Evolutionary conservation across 2,797 vertebrate species (phyloP), one percentile per base, ranked within the genome.

Genomic region (Sebastes diploproa): DNA sequence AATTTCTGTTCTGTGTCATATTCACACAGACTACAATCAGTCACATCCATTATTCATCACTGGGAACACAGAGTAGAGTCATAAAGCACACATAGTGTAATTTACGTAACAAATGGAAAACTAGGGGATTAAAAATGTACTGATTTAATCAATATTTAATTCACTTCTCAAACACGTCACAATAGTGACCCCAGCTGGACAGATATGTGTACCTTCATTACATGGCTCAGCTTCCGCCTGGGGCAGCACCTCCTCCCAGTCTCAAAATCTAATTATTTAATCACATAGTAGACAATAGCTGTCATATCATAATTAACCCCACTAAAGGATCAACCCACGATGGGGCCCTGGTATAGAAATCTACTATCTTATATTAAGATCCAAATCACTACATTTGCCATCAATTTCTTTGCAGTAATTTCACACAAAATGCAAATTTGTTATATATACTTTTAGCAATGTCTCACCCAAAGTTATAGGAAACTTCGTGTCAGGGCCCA

Each of bases 131-230:
- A 5, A 0, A 46, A 46, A 46, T 18, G 0, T 46, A 46, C 18
- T 64, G n/a, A 68, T 69, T 58, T 23, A 54, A 50, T 56, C 12
- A 20, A 4, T 71, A 20, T 61, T 65, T 36, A 6, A 67, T 55
- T 70, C 14, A 22, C 20, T 3, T 46, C 18, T 56, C 11, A 55
- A 50, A 55, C 20, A 78, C 1, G 3, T 32, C 27, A 25, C 78
- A 72, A 85, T 59, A 87, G 77, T 46, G 84, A 76, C 85, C 74
- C 83, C 83, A 67, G 42, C 80, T 91, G 83, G 91, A 77, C 61
- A 77, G 10, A 76, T 2, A 23, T 4, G 6, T 32, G 32, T 9
- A 80, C 56, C 5, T 30, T 25, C 18, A 80, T 42, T 70, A 52
- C 10, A 60, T 29, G n/a, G 16, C 12, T 73, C n/a, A 18, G 36